phyloP scores from a whole-genome alignment of 2,113 vertebrate species.

The Hucho hucho region DNA sequence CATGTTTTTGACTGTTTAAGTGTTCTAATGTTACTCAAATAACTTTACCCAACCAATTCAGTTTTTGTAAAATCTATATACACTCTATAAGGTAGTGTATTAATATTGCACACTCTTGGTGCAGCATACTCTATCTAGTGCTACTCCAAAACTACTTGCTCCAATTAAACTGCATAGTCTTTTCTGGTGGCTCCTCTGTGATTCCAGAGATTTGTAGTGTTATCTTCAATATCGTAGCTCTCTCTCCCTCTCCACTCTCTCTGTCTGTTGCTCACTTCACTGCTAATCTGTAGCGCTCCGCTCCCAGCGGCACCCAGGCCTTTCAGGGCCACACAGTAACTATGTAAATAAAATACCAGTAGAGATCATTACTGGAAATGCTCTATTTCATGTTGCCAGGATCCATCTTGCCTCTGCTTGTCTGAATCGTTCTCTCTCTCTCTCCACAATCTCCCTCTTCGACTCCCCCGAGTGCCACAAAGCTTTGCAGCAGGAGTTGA shows the following conservation, averaged over 20 bases:
- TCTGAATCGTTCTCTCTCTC: slow-evolving; percentile 39
- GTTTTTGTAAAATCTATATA: too few relatives aligned
- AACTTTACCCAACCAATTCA: too few relatives aligned
- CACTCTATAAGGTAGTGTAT: background rate
- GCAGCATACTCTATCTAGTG: slow-evolving; percentile 5
- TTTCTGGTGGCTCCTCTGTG: background rate
- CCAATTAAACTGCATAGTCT: background rate
- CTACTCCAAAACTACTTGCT: background rate
- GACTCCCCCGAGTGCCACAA: slow-evolving; percentile 58
- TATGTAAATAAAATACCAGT: slow-evolving; percentile 47
- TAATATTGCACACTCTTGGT: background rate
- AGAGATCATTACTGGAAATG: slow-evolving; percentile 50
- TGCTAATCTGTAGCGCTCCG: slow-evolving; percentile 27
- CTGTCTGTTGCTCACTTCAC: slow-evolving; percentile 7
- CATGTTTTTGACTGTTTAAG: too few relatives aligned
- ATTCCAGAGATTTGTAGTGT: slow-evolving; percentile 5
- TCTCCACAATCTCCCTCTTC: slow-evolving; percentile 34
- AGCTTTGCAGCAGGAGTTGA: slow-evolving; percentile 41
- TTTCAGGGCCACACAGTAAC: slow-evolving; percentile 26
- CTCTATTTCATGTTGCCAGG: slow-evolving; percentile 33
- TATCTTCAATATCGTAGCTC: background rate
- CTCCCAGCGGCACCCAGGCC: slow-evolving; percentile 37
- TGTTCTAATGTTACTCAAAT: too few relatives aligned
- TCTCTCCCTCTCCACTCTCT: slow-evolving; percentile 14
- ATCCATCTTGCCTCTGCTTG: slow-evolving; percentile 25